Evolutionary conservation across 1,140 invertebrate genomes (phyloP).

Genomic region (Drosophila nigromelanica): DNA sequence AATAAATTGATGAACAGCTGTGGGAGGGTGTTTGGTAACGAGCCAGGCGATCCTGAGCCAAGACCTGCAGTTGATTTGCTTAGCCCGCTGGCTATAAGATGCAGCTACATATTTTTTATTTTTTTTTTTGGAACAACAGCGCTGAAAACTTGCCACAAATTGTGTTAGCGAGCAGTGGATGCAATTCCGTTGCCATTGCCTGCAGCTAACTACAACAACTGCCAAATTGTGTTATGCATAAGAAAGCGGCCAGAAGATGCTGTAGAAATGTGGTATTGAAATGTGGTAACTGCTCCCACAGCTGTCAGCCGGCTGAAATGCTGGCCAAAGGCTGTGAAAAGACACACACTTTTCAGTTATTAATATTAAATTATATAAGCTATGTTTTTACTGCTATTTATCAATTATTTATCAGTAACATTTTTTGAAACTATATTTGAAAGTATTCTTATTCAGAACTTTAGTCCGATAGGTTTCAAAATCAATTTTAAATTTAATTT

Average conservation of each 20-base stretch:
- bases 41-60: background rate
- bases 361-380: too few relatives aligned
- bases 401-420: too few relatives aligned
- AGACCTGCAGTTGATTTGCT: conserved; percentile 47
- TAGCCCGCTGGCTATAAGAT: conserved; percentile 24
- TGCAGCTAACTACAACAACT: conserved; percentile 12
- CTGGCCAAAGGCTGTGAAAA: too few relatives aligned
- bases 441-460: too few relatives aligned
- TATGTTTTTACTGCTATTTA: too few relatives aligned
- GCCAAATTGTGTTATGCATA: conserved; percentile 38
- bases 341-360: too few relatives aligned
- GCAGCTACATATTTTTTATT: conserved; percentile 12
- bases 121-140: conserved; percentile 10
- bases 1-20: conserved; percentile 63
- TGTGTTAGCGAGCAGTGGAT: conserved; percentile 49
- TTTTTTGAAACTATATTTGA: too few relatives aligned
- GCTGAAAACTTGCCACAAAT: conserved; percentile 52
- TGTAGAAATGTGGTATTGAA: conserved; percentile 20
- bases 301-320: conserved; percentile 26
- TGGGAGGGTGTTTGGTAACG: background rate
- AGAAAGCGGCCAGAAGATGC: conserved; percentile 3
- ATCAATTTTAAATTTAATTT: too few relatives aligned
- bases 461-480: too few relatives aligned
- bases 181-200: conserved; percentile 17
- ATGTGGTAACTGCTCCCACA: conserved; percentile 32